Conservation (phyloP, 2,888 invertebrate genomes). For the Rhaphigaster nebulosa region DNA sequence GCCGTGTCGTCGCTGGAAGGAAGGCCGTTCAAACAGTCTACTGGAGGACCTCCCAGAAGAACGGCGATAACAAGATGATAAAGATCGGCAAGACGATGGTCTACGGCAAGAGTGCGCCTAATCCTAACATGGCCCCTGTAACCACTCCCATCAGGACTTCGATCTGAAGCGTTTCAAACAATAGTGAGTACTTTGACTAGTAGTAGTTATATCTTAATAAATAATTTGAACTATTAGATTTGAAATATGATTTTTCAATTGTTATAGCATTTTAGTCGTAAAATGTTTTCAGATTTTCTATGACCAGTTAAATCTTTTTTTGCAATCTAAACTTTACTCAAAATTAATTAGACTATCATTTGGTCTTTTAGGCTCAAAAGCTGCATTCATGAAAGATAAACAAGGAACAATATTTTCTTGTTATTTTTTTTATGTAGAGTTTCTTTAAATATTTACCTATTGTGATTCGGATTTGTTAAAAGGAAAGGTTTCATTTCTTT, state of each 20-base stretch:
- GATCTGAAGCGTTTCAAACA: background rate
- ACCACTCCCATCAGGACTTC: constrained; percentile 48
- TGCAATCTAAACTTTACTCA: background rate
- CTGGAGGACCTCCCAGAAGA: constrained; percentile 73
- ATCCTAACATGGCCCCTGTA: constrained; percentile 5
- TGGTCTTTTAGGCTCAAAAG: too few species aligned
- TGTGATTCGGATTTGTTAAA: too few species aligned
- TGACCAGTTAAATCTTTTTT: background rate
- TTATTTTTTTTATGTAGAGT: background rate
- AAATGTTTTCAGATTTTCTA: too few species aligned
- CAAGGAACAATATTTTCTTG: background rate
- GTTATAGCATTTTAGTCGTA: too few species aligned
- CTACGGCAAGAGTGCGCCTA: constrained; percentile 42
- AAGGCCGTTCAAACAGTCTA: constrained; percentile 84
- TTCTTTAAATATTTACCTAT: background rate
- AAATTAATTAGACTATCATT: background rate
- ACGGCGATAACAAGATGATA: constrained; percentile 61
- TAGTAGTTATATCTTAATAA: background rate
- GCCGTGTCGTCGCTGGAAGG: constrained; percentile 80
- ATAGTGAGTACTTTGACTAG: background rate
- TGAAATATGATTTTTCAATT: background rate
- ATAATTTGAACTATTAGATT: background rate
- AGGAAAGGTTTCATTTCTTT: too few species aligned
- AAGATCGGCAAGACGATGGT: constrained; percentile 62
- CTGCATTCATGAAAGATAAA: background rate